Base-by-base conservation (phyloP, 2,797 vertebrate genomes). In the Sphenopsis melanotis region DNA sequence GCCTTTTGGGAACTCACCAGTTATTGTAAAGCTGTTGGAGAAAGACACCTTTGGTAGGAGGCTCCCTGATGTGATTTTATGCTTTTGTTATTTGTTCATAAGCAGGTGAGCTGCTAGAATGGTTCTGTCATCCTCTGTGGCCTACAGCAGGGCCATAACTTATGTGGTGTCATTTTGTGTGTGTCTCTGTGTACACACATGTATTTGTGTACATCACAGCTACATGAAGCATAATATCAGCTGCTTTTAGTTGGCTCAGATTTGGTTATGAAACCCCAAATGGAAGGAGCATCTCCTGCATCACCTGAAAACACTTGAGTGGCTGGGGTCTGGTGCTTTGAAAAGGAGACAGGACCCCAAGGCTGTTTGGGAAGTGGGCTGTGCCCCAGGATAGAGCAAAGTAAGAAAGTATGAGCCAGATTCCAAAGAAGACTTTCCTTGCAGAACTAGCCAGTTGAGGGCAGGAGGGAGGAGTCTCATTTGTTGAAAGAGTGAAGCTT, bases 91-190 rank as follows among this genome's bases (percentile, higher is more conserved):
- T 75, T 61, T 81, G 52, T 66, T 74, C 36, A 15, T 50, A 68
- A 84, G 22, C 29, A 65, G n/a, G 18, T 10, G 16, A 65, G 23
- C 50, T 89, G 34, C 27, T 80, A 18, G 50, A 79, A 66, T 49
- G 23, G 37, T 63, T 77, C 49, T 74, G 27, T 26, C 56, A 60
- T 63, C 56, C 20, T 57, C 42, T 60, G 30, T 49, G 46, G 16
- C 47, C 55, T 56, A 11, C 15, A 74, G 41, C 60, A 74, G n/a
- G 56, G 44, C 65, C 39, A 12, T 30, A 77, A 12, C 24, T 34
- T 30, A 26, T 0, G 0, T 24, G 19, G 34, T 49, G 15, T 11
- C 16, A 2, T 5, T 7, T 8, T 10, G 49, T 44, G 9, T 5
- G 3, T 16, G 20, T 44, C 16, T 66, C 13, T 66, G 20, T 21